Percentiles rank a stretch among this genome's conserved stretches.
These are phyloP conservation scores for Xenopus tropicalis DNA, from an alignment of 2,113 vertebrate species.

Conservation along the genomic window UCB_Xtro_10.0 CM004447.2:142316501-142317000, in stretches of 20 bases:
- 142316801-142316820: not conserved
- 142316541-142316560: not conserved
- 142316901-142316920: not conserved
- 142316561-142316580: not conserved
- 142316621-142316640: not conserved
- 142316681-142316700: slow-evolving; percentile 35
- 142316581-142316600: slow-evolving; percentile 7
- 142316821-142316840: slow-evolving; percentile 23
- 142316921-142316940: not conserved
- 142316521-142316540: not conserved
- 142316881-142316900: not conserved
- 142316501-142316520: not conserved
- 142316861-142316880: not conserved
- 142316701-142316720: slow-evolving; percentile 39
- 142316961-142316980: not conserved
- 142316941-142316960: not conserved
- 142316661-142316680: slow-evolving; percentile 17
- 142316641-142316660: slow-evolving; percentile 23
- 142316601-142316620: slow-evolving; percentile 19
- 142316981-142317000: not conserved
- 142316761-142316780: slow-evolving; percentile 35
- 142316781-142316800: slow-evolving; percentile 36
- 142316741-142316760: slow-evolving; percentile 41
- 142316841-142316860: slow-evolving; percentile 4
- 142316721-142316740: slow-evolving; percentile 34